A percentile compares a stretch with the other conserved stretches of the same genome.
Evolutionary conservation across 1,140 invertebrate genomes (phyloP).

Genomic region (Daktulosphaira vitifoliae): DNA sequence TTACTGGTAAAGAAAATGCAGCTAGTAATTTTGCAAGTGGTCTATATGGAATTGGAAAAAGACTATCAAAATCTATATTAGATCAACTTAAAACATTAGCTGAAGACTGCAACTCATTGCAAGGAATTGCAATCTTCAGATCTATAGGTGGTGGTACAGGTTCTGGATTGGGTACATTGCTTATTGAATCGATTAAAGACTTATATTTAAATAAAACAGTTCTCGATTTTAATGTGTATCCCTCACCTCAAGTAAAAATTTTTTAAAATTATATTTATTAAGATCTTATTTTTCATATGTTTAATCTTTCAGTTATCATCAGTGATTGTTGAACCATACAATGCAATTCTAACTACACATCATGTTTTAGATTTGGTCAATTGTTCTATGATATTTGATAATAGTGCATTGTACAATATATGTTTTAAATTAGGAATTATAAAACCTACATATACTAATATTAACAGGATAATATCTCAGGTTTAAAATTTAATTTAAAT

Average conservation of each 20-base stretch:
- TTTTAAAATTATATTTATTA: too few species aligned
- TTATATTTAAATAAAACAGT: slow-evolving; percentile 69
- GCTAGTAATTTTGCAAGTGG: slow-evolving; percentile 81
- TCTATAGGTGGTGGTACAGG: slow-evolving; percentile 74
- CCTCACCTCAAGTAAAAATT: slow-evolving; percentile 57
- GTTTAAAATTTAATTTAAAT: too few species aligned
- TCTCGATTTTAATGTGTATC: slow-evolving; percentile 68
- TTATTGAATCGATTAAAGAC: slow-evolving; percentile 66
- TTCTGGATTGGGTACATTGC: slow-evolving; percentile 67
- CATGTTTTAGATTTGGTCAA: slow-evolving; percentile 66
- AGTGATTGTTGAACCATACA: slow-evolving; percentile 71
- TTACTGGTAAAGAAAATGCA: slow-evolving; percentile 79
- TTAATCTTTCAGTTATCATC: slow-evolving; percentile 47
- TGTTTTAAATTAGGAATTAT: slow-evolving; percentile 48
- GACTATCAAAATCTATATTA: slow-evolving; percentile 44
- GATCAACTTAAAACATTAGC: slow-evolving; percentile 41
- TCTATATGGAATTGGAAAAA: slow-evolving; percentile 51
- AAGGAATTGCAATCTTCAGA: slow-evolving; percentile 43
- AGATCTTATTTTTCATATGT: not conserved
- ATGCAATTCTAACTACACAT: slow-evolving; percentile 68
- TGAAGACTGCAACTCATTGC: slow-evolving; percentile 48
- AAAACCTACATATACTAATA: slow-evolving; percentile 52
- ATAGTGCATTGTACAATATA: slow-evolving; percentile 73
- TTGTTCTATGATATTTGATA: slow-evolving; percentile 78
- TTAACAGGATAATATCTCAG: slow-evolving; percentile 52